These are phyloP conservation scores for Heliocidaris erythrogramma DNA, from an alignment of 35 echinoderm and acorn worm species.

Conservation along the genomic window DNA sequence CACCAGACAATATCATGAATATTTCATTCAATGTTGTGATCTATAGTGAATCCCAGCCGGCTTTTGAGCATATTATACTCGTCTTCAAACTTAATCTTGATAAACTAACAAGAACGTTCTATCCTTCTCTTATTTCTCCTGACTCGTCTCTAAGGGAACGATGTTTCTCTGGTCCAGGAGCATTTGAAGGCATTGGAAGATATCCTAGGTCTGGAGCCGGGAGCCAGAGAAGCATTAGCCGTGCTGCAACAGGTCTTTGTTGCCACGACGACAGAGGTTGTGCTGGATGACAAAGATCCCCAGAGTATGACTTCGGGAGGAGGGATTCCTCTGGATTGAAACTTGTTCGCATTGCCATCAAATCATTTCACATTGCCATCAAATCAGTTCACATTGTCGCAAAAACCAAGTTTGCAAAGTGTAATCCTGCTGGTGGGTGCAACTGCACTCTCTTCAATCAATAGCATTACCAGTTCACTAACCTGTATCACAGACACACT, in stretches of 20 bases:
- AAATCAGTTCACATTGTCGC: not conserved
- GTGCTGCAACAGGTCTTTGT: conserved; percentile 42
- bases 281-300: conserved; percentile 26
- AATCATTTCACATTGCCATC: too few species aligned
- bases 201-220: not conserved
- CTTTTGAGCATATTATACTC: not conserved
- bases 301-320: conserved; percentile 6
- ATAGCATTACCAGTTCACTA: too few species aligned
- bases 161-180: not conserved
- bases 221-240: not conserved
- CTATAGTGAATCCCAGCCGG: not conserved
- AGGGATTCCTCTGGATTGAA: conserved; percentile 27
- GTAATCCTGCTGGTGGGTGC: not conserved
- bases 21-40: not conserved
- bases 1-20: not conserved
- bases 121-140: not conserved
- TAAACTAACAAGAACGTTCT: not conserved
- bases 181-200: not conserved
- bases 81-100: not conserved
- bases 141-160: not conserved
- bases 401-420: not conserved
- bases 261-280: not conserved
- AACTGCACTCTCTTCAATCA: not conserved
- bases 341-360: not conserved
- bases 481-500: too few species aligned